These are phyloP conservation scores for Mus spretus DNA, from an alignment of 2,797 vertebrate genomes.

Conservation along the genomic window DNA sequence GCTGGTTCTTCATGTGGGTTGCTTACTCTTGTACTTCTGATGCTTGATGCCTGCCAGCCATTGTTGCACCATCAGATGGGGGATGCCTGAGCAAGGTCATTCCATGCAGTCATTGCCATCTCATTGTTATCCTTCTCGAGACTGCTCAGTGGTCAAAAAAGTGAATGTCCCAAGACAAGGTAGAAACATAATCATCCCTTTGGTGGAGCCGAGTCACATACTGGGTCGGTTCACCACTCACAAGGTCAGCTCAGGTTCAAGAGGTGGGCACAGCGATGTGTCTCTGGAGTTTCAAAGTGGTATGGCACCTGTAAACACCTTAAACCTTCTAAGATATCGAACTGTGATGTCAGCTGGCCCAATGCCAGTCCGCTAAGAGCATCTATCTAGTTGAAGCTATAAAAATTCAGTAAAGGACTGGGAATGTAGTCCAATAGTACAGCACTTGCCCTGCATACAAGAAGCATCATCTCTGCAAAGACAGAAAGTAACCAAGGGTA, in stretches of 20 bases:
- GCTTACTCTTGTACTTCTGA: fast-evolving
- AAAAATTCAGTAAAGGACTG: neutral
- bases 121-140: neutral
- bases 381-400: neutral
- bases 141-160: neutral
- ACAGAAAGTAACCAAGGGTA: neutral
- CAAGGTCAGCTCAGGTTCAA: neutral
- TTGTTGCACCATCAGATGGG: fast-evolving
- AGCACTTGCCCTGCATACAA: neutral
- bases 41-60: fast-evolving
- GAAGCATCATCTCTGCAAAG: neutral
- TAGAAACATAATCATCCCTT: neutral
- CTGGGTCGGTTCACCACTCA: no score
- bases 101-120: neutral
- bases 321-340: neutral
- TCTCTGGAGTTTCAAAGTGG: neutral
- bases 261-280: fast-evolving
- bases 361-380: neutral
- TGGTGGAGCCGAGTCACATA: no score
- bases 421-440: neutral
- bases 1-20: no score
- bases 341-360: no score
- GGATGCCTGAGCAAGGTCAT: fast-evolving
- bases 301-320: neutral
- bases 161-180: neutral